Evolutionary conservation across 2,888 invertebrate species (phyloP), one percentile per base, ranked within the genome.

Genomic region (Drosophila stalkeri): DNA sequence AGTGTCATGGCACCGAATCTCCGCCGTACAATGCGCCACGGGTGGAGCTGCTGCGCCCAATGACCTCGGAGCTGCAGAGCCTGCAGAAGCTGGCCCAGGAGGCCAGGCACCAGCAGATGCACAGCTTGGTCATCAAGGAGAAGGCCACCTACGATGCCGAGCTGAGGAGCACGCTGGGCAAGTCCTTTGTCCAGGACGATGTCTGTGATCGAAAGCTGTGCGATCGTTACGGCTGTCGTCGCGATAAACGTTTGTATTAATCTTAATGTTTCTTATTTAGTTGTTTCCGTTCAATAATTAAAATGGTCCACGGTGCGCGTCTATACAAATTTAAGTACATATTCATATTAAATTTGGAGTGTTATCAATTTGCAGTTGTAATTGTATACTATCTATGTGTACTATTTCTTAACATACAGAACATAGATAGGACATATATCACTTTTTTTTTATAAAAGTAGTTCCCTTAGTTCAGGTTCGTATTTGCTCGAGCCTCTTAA

Each of bases 141-240:
- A 74, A 81, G 57, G 63, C 60, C 37, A 54, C 33, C 11, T 81
- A 72, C 31, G 72, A 72, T 49, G 61, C 55, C 2, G 81, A 81
- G 20, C 57, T 83, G 20, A 35, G 70, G 0, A 66, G 64, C 56
- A 69, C 64, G 0, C 31, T 81, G 46, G 66, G 71, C 44, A 81
- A 83, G 27, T 74, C 85, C n/a, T 77, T 81, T 31, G 77, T 73
- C 2, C 47, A 68, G 46, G 74, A 83, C 23, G 76, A 80, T 56
- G 83, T 82, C 12, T 80, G 80, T 9, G 83, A 80, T 66, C 80
- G 80, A 3, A 37, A 46, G n/a, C 46, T 75, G 1, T 80, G 80
- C 68, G 56, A 35, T 39, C 12, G 9, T 8, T 62, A 49, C 51
- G 76, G 83, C 31, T 23, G 46, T 27, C 52, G 33, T 7, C 44